A percentile compares a stretch with the other conserved stretches of the same genome.
These are phyloP conservation scores for Drosophila putrida DNA, from an alignment of 2,888 invertebrate species.

Conservation along the genomic window DNA sequence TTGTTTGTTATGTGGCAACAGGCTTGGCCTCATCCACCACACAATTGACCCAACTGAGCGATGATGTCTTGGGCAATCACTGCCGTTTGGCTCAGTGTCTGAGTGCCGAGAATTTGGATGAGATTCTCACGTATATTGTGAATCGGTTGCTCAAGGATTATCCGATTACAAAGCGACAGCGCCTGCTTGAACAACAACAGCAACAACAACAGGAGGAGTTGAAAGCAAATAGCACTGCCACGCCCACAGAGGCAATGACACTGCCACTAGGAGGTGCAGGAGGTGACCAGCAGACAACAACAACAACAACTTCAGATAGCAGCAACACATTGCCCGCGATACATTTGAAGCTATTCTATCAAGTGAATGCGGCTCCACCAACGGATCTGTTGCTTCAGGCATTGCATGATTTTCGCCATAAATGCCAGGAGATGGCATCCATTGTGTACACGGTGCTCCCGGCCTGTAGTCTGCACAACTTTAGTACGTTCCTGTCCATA, in stretches of 20 bases:
- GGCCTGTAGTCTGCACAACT: constrained; percentile 92
- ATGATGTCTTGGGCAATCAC: constrained; percentile 83
- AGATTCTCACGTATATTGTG: constrained; percentile 87
- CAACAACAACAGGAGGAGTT: not conserved
- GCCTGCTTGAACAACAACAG: constrained; percentile 21
- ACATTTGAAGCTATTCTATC: constrained; percentile 92
- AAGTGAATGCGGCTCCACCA: constrained; percentile 87
- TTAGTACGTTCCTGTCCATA: constrained; percentile 93
- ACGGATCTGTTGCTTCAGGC: constrained; percentile 85
- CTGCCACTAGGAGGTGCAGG: constrained; percentile 63
- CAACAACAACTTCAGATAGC: not conserved
- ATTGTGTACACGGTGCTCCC: constrained; percentile 92
- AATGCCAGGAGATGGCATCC: constrained; percentile 86
- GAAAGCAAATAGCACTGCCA: constrained; percentile 23
- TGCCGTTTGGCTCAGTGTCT: constrained; percentile 84
- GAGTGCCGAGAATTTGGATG: constrained; percentile 86
- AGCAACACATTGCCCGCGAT: constrained; percentile 87
- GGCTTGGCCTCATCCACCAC: constrained; percentile 85
- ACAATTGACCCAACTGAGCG: constrained; percentile 85
- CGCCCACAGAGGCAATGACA: constrained; percentile 33
- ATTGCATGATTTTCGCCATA: constrained; percentile 85
- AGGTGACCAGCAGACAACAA: constrained; percentile 46
- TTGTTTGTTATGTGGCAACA: constrained; percentile 93
- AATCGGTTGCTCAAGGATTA: constrained; percentile 86
- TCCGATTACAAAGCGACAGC: constrained; percentile 77